Percentiles rank a stretch among this genome's conserved stretches.
These are phyloP conservation scores for Volucella inanis DNA, from an alignment of 2,888 invertebrate species.

Conservation along the genomic window DNA sequence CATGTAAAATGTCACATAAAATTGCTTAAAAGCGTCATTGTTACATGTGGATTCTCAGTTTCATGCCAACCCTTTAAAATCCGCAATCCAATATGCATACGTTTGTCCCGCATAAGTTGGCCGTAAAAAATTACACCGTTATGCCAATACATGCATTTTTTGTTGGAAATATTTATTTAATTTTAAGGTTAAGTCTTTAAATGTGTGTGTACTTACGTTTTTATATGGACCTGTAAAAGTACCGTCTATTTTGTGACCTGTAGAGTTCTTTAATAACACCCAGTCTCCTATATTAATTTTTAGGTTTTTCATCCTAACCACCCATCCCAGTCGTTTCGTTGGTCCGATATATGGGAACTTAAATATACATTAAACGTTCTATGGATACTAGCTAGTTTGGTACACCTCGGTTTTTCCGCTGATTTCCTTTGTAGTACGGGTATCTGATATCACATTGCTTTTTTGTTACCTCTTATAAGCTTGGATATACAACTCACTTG, in stretches of 20 bases:
- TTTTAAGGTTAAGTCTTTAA: background rate
- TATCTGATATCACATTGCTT: too few species aligned
- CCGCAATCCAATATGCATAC: too few species aligned
- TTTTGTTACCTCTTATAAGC: too few species aligned
- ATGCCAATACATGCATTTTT: background rate
- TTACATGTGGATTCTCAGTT: too few species aligned
- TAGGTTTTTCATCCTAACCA: conserved; percentile 39
- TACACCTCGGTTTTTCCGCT: too few species aligned
- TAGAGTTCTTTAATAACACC: conserved; percentile 29
- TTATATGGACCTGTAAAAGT: conserved; percentile 27
- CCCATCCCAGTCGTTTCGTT: conserved; percentile 49
- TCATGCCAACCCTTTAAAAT: too few species aligned
- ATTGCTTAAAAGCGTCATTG: too few species aligned
- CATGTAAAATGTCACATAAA: too few species aligned
- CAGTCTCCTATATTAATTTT: conserved; percentile 13
- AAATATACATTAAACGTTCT: conserved; percentile 59
- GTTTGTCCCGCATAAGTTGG: background rate
- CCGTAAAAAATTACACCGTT: conserved; percentile 10
- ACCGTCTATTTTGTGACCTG: conserved; percentile 31
- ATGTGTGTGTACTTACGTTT: conserved; percentile 1
- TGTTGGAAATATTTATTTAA: background rate
- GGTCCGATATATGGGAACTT: conserved; percentile 21
- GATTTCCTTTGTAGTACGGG: too few species aligned
- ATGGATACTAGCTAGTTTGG: too few species aligned
- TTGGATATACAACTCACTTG: too few species aligned